Percentiles rank a stretch among this genome's conserved stretches.
phyloP scores from a whole-genome alignment of 2,797 vertebrate genomes.

The Gymnodraco acuticeps region DNA sequence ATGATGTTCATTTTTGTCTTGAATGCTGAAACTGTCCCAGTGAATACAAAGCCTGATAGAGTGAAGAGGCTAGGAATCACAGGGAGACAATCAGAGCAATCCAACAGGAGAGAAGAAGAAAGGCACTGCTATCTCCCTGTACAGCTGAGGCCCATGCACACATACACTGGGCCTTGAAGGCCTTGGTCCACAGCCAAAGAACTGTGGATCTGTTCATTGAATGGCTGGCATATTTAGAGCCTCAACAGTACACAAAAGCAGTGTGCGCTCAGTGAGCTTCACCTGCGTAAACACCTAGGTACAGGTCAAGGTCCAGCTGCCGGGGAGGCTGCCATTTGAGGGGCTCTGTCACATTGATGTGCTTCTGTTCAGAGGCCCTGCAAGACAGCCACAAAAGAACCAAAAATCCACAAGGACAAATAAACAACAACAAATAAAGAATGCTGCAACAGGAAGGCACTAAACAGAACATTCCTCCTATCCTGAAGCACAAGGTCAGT shows the following conservation, averaged over 20 bases:
- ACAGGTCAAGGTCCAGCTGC: slow-evolving; percentile 89
- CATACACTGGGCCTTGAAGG: slow-evolving; percentile 83
- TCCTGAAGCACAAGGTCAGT: slow-evolving; percentile 69
- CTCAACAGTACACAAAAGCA: slow-evolving; percentile 71
- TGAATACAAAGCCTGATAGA: slow-evolving; percentile 64
- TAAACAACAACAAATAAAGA: slow-evolving; percentile 71
- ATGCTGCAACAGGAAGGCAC: slow-evolving; percentile 46
- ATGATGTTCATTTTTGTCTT: slow-evolving; percentile 38
- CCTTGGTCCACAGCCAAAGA: slow-evolving; percentile 82
- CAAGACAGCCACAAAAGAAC: slow-evolving; percentile 74
- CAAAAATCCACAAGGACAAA: slow-evolving; percentile 77
- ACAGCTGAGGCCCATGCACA: slow-evolving; percentile 80
- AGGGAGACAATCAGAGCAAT: slow-evolving; percentile 76
- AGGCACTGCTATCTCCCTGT: slow-evolving; percentile 75
- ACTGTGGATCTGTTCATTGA: slow-evolving; percentile 77
- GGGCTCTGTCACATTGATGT: slow-evolving; percentile 73
- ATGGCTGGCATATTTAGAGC: slow-evolving; percentile 74
- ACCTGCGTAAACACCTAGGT: slow-evolving; percentile 95
- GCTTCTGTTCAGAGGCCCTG: slow-evolving; percentile 82
- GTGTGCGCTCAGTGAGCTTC: slow-evolving; percentile 76
- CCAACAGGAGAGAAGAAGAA: slow-evolving; percentile 71
- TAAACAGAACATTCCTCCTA: slow-evolving; percentile 60
- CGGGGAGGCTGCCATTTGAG: slow-evolving; percentile 76
- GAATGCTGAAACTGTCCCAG: slow-evolving; percentile 60
- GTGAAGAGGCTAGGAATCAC: slow-evolving; percentile 72